A percentile compares a stretch with the other conserved stretches of the same genome.
Conservation (phyloP, 2,888 invertebrate species). For the Calliopum simillimum region DNA sequence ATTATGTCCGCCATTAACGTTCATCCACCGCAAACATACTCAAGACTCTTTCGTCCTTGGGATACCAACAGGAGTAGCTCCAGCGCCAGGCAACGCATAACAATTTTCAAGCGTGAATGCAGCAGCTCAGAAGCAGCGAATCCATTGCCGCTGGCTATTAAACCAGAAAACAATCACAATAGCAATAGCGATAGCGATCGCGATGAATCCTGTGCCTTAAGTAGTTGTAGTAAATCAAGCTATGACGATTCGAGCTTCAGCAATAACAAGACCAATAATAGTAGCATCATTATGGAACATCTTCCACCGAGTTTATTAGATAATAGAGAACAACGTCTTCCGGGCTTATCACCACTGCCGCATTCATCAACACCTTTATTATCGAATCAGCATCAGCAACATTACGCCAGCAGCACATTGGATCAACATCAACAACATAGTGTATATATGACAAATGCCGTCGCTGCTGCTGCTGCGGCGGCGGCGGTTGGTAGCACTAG, state of each 20-base stretch:
- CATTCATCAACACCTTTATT: neutral
- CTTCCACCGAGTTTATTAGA: no score
- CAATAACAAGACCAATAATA: constrained; percentile 45
- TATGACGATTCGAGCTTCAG: constrained; percentile 55
- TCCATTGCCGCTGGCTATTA: neutral
- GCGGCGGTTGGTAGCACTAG: constrained; percentile 39
- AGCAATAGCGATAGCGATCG: constrained; percentile 48
- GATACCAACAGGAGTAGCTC: constrained; percentile 65
- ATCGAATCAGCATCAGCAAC: constrained; percentile 41
- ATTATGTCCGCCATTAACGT: constrained; percentile 60
- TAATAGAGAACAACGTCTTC: no score
- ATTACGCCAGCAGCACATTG: neutral
- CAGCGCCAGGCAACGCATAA: neutral
- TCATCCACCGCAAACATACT: constrained; percentile 67
- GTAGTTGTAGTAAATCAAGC: constrained; percentile 52
- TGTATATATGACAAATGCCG: neutral
- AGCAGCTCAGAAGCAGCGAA: constrained; percentile 25
- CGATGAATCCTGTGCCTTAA: constrained; percentile 54
- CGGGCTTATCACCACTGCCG: neutral
- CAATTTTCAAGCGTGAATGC: constrained; percentile 42
- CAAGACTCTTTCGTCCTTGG: constrained; percentile 74
- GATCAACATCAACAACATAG: no score
- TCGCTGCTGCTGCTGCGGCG: neutral
- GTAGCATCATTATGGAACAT: neutral
- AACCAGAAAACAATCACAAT: constrained; percentile 23